phyloP scores from a whole-genome alignment of 2,888 invertebrate genomes.

The Lypha dubia region DNA sequence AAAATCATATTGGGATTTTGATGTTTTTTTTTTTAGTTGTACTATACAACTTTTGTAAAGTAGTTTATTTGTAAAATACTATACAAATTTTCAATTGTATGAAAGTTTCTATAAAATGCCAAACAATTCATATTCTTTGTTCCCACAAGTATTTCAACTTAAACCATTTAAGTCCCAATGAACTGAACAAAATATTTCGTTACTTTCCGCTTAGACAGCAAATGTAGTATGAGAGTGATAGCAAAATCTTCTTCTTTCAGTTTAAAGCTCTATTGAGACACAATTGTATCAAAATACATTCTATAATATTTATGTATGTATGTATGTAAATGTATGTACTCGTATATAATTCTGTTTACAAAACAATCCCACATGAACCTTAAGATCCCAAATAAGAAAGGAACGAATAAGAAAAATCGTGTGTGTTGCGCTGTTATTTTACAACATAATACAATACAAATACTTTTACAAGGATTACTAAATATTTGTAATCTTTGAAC shows the following conservation, averaged over 20 bases:
- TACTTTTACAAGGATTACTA: too few relatives aligned
- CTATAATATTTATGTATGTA: not conserved
- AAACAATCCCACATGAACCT: too few relatives aligned
- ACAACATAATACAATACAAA: too few relatives aligned
- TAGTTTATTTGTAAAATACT: too few relatives aligned
- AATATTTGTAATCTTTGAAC: too few relatives aligned
- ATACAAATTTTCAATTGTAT: too few relatives aligned
- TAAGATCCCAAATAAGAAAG: too few relatives aligned
- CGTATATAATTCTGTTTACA: not conserved
- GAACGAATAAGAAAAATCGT: too few relatives aligned
- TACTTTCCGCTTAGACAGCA: not conserved
- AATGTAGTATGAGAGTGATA: not conserved
- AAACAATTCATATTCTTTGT: not conserved
- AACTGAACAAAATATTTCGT: not conserved
- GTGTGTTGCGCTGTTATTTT: too few relatives aligned
- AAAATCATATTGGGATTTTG: not conserved
- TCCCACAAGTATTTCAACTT: not conserved
- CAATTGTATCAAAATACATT: not conserved
- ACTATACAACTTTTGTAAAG: too few relatives aligned
- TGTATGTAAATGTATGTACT: not conserved
- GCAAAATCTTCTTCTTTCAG: not conserved
- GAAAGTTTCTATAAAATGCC: too few relatives aligned
- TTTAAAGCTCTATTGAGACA: constrained; percentile 1
- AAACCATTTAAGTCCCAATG: not conserved
- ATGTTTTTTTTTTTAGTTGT: too few relatives aligned